A percentile compares a stretch with the other conserved stretches of the same genome.
Evolutionary conservation across 2,888 invertebrate species (phyloP).

Genomic region (Tenodera sinensis): DNA sequence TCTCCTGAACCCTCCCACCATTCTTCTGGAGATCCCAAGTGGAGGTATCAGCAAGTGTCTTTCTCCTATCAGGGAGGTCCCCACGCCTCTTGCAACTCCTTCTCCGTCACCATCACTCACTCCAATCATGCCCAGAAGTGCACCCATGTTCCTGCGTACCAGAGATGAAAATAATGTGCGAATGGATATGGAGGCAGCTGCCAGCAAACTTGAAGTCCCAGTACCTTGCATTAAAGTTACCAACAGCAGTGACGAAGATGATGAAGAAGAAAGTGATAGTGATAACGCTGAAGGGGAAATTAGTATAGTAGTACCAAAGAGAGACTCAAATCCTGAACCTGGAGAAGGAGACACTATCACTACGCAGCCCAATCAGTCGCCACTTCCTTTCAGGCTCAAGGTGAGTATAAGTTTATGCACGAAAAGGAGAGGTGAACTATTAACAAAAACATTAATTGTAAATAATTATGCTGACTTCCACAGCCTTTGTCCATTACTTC

Average conservation of each 20-base stretch:
- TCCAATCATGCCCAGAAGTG: constrained; percentile 55
- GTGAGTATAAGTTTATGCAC: not conserved
- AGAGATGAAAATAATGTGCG: not conserved
- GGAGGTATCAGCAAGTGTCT: constrained; percentile 66
- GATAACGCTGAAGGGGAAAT: constrained; percentile 6
- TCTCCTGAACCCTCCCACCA: constrained; percentile 68
- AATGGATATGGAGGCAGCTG: not conserved
- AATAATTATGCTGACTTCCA: too few species aligned
- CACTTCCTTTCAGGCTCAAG: not conserved
- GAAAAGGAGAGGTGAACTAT: not conserved
- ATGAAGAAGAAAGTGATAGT: not conserved
- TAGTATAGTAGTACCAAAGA: not conserved
- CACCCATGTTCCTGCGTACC: not conserved
- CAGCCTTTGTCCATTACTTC: too few species aligned
- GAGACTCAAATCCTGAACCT: not conserved
- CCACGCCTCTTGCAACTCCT: constrained; percentile 57
- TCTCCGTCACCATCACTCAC: constrained; percentile 64
- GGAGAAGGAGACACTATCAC: not conserved
- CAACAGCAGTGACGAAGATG: constrained; percentile 13
- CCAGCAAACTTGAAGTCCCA: not conserved
- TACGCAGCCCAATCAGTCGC: not conserved
- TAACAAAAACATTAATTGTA: not conserved
- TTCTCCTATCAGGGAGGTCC: constrained; percentile 74
- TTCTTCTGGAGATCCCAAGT: constrained; percentile 72
- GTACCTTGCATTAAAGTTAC: constrained; percentile 1